Base-by-base conservation (phyloP, 2,888 invertebrate genomes). In the Fragum whitleyi region DNA sequence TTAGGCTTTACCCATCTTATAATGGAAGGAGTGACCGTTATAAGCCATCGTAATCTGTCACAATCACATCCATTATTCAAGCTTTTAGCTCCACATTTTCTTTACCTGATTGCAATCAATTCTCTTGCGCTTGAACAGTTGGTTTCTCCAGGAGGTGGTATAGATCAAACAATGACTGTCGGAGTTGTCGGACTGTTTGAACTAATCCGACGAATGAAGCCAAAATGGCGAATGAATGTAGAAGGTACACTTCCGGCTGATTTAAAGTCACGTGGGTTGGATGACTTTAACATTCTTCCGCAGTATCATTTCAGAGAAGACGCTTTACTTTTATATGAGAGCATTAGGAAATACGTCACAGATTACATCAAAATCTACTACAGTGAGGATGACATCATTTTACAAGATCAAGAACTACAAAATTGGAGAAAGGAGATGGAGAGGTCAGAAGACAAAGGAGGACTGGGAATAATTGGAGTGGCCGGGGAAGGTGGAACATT, bases 41-140 rank as follows among this genome's bases (percentile, higher is more conserved):
- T 93, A 55, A 92, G 94, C 0, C 93, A 95, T 81, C 84, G 95
- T 36, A 92, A 94, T 75, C 86, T 95, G 14, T 94, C 94, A 5
- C 93, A 92, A 57, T 94, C 94, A 19, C 95, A 95, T 86, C 95
- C 95, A 0, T 82, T 95, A 32, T 94, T 93, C 89, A 94, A 94
- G 85, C 92, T 95, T 3, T 89, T 95, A 78, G 94, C 94, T 3
- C 95, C 95, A 7, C 95, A 95, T 85, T 94, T 95, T 83, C 91
- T 94, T 36, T 94, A 93, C 86, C 91, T 95, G 2, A 90, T 95
- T 2, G 94, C 94, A 14, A 94, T 95, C 59, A 95, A 95, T 81
- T 87, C 92, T 94, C 94, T 89, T 89, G 93, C 79, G 26, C 11
- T 53, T 16, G 77, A 70, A 11, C 77, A 74, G 36, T 36, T 83